Conservation (phyloP, 2,797 vertebrate species). For the Periophthalmus magnuspinnatus region DNA sequence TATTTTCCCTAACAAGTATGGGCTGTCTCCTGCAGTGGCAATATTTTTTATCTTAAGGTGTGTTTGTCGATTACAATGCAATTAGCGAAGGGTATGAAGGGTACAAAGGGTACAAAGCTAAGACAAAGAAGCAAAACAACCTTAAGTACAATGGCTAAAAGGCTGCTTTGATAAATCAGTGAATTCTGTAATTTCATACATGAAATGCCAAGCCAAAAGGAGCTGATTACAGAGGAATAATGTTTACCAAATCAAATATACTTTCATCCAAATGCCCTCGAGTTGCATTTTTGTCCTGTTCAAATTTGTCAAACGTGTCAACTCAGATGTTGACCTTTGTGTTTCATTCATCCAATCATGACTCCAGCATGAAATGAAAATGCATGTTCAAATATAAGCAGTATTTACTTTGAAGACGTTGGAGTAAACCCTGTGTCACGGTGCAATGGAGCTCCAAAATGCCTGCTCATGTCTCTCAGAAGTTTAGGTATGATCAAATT, state of each 20-base stretch:
- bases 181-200: constrained; percentile 18
- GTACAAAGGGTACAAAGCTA: not conserved
- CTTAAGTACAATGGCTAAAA: constrained; percentile 10
- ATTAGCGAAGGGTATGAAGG: constrained; percentile 16
- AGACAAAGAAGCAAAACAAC: constrained; percentile 9
- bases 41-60: constrained; percentile 74
- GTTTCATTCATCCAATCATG: not conserved
- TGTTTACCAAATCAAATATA: not conserved
- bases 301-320: not conserved
- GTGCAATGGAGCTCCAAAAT: not conserved
- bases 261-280: constrained; percentile 7
- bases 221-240: constrained; percentile 3
- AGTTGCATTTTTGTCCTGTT: not conserved
- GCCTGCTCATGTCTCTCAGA: not conserved
- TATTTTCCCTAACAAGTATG: constrained; percentile 49
- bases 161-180: constrained; percentile 11
- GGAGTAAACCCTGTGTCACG: not conserved
- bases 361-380: not conserved
- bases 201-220: constrained; percentile 5
- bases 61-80: constrained; percentile 62
- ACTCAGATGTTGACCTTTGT: not conserved
- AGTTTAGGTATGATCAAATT: not conserved
- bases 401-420: not conserved
- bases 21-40: constrained; percentile 77
- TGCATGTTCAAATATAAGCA: not conserved